Base-by-base conservation (phyloP, 2,888 invertebrate species). In the Plagodis dolabraria region DNA sequence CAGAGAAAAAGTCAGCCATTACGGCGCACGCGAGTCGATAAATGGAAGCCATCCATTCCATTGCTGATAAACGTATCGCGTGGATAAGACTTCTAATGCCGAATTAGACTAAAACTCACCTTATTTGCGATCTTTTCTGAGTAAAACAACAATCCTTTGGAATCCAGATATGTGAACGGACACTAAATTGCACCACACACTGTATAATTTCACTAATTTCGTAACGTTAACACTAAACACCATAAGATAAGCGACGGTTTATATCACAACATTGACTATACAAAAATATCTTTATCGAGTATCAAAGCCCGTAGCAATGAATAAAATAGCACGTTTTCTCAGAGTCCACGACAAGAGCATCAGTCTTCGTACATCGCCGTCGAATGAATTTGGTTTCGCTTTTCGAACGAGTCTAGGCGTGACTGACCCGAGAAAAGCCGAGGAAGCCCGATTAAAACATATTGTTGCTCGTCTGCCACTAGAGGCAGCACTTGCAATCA, bases 321-420 rank as follows among this genome's bases (percentile, higher is more conserved):
- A 75, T 84, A 86, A 85, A 86, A 84, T 85, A 85, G 81, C 86
- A 87, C 90, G 87, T 84, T 86, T 84, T 77, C 82, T 89, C 87
- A 80, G 75, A 83, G 80, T 86, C 80, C 87, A 87, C 89, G 90
- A 89, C 87, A 89, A 87, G 90, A 89, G 91, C 87, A 87, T 92
- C 92, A 92, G 89, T 89, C 87, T 88, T 86, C 85, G 86, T 84
- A 86, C 88, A 88, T 91, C 87, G 90, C 88, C 89, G 87, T 89
- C 89, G 88, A 92, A 91, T 91, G 92, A 91, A 76, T 84, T 84
- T 78, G 79, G 87, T 88, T 92, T 91, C 91, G 88, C 87, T 91
- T 91, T 89, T 86, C 85, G 89, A 90, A 90, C 92, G 88, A 89
- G 90, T 91, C 89, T 91, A 92, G 92, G 92, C 92, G 92, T 92